Base-by-base conservation (phyloP, 1,140 invertebrate species). In the Ips typographus region DNA sequence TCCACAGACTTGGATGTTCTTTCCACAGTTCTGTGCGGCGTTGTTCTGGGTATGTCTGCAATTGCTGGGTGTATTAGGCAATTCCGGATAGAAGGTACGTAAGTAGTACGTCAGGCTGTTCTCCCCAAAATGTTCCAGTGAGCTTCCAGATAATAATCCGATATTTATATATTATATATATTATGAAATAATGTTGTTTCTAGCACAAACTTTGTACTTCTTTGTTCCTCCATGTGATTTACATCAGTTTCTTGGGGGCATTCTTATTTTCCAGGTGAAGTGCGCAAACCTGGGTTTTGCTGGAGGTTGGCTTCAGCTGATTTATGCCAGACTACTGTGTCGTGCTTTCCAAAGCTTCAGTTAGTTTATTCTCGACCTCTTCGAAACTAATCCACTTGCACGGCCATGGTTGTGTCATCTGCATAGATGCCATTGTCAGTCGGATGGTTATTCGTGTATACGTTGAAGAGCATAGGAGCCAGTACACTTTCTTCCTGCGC, bases 301-400 rank as follows among this genome's bases (percentile, higher is more conserved):
- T 47, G n/a, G 44, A 1, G 44, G 5, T 47, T 55, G 52, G 52
- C 52, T 55, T 55, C 52, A 55, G 44, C 44, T 47, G 44, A 47
- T 47, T 47, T 47, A 5, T 47, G 44, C n/a, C 44, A n/a, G 5
- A 47, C 5, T 47, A 47, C 44, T 47, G 44, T 47, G 44, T 47
- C 44, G 1, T 6, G 44, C 44, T 47, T 47, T 36, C 52, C 52
- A 55, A 55, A 36, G 52, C 52, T 55, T 4, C 22, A 55, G 52
- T 55, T 55, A 37, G 4, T 55, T 55, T 55, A 55, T 55, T 55
- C 52, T 55, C 52, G 22, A 55, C 22, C 52, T 55, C 52, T 55
- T 55, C 52, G 52, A 55, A 55, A 55, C 52, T 22, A 22, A 22
- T 22, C 22, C 22, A n/a, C 22, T 22, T 22, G 22, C 22, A 22